These are phyloP conservation scores for Scartelaos histophorus DNA, from an alignment of 2,113 vertebrate species.

Conservation along the genomic window DNA sequence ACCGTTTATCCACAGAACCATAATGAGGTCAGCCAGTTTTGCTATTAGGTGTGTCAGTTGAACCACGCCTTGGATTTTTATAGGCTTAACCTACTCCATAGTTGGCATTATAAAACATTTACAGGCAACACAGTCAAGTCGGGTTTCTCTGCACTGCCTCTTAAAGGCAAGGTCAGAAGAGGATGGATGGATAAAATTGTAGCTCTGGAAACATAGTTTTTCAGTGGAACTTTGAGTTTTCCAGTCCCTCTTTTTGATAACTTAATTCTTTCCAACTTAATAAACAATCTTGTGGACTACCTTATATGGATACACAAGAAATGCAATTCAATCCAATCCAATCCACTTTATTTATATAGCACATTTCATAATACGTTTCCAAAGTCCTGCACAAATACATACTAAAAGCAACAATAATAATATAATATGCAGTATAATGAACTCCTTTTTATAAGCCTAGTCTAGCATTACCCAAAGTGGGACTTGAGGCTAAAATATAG, in stretches of 20 bases:
- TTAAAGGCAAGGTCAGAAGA: constrained; percentile 4
- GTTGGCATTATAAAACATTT: constrained; percentile 8
- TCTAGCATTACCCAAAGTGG: too few species aligned
- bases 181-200: neutral
- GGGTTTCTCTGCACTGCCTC: neutral
- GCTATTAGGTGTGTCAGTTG: constrained; percentile 4
- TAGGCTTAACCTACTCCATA: neutral
- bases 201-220: neutral
- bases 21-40: constrained; percentile 1
- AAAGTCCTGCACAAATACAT: too few species aligned
- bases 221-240: neutral
- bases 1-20: neutral
- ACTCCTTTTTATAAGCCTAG: too few species aligned
- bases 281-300: neutral
- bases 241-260: neutral
- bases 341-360: too few species aligned
- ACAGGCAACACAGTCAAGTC: constrained; percentile 4
- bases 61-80: neutral
- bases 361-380: too few species aligned
- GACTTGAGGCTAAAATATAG: too few species aligned
- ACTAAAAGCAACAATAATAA: too few species aligned
- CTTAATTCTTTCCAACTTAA: neutral
- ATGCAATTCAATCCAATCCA: too few species aligned
- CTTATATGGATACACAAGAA: neutral
- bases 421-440: too few species aligned